Evolutionary conservation across 2,113 vertebrate species (phyloP), one percentile per base, ranked within the genome.

Genomic region (Ornithorhynchus anatinus): DNA sequence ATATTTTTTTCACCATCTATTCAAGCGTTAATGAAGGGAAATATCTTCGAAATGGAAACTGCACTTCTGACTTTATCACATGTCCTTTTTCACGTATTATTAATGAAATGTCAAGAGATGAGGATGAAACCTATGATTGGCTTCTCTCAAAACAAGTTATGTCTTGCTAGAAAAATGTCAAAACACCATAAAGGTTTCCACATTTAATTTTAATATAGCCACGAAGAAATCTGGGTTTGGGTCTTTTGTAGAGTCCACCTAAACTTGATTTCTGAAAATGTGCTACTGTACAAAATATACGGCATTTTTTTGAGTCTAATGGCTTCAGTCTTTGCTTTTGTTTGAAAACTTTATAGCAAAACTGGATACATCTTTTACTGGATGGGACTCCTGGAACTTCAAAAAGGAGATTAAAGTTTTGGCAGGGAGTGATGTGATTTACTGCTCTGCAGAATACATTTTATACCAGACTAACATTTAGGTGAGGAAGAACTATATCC

Each of bases 161-260:
- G n/a, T n/a, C n/a, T n/a, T n/a, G n/a, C n/a, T n/a, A n/a, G n/a
- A n/a, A n/a, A n/a, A n/a, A n/a, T n/a, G n/a, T n/a, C n/a, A n/a
- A n/a, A n/a, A n/a, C n/a, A n/a, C n/a, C n/a, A n/a, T 60, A 71
- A 64, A 54, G 17, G 33, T n/a, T 39, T 62, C 39, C 52, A 20
- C 60, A 72, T 60, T 82, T 70, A 75, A 53, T 59, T 77, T 77
- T 59, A 75, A 20, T 47, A n/a, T 72, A 36, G n/a, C 69, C 39
- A 38, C 42, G 38, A 53, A 58, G 48, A 48, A 48, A 48, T 17
- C 25, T 29, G 12, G n/a, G 25, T 7, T 25, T 25, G 38, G 12
- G 15, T 45, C 57, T 51, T 45, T 85, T n/a, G n/a, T n/a, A n/a
- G 62, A 69, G 58, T 53, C 56, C n/a, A 40, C 15, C n/a, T n/a